phyloP scores from a whole-genome alignment of 2,888 invertebrate genomes.

The Dendrolimus houi region DNA sequence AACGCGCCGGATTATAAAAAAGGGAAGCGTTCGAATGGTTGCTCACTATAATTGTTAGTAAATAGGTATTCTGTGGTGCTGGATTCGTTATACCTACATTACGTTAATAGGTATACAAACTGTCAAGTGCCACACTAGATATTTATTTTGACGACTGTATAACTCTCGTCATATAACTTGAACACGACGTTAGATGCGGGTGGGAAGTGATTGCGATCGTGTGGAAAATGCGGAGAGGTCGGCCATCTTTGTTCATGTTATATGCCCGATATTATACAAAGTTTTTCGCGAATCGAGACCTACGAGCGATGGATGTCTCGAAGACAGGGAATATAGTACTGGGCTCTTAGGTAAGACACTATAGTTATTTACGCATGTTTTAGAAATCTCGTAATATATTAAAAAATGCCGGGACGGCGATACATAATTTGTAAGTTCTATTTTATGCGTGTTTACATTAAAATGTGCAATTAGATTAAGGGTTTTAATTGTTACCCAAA shows the following conservation, averaged over 20 bases:
- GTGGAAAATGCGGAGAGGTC: too few relatives aligned
- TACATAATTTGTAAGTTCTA: conserved; percentile 52
- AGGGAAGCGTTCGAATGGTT: conserved; percentile 60
- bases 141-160: conserved; percentile 52
- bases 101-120: conserved; percentile 29
- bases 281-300: conserved; percentile 27
- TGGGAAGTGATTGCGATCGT: too few relatives aligned
- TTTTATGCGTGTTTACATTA: conserved; percentile 63
- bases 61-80: conserved; percentile 63
- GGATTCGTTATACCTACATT: conserved; percentile 29
- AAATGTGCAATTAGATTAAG: conserved; percentile 67
- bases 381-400: conserved; percentile 75
- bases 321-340: conserved; percentile 58
- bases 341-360: conserved; percentile 56
- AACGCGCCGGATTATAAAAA: conserved; percentile 33
- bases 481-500: conserved; percentile 67
- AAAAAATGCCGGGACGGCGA: conserved; percentile 49
- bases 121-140: conserved; percentile 64
- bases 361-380: conserved; percentile 63
- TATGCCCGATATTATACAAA: conserved; percentile 3
- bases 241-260: too few relatives aligned
- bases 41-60: conserved; percentile 67
- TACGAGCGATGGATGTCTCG: conserved; percentile 30
- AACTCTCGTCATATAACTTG: conserved; percentile 5
- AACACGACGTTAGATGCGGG: too few relatives aligned